Percentiles rank a stretch among this genome's conserved stretches.
These are phyloP conservation scores for Hyperoplus lanceolatus DNA, from an alignment of 2,797 vertebrate genomes.

Conservation along the genomic window DNA sequence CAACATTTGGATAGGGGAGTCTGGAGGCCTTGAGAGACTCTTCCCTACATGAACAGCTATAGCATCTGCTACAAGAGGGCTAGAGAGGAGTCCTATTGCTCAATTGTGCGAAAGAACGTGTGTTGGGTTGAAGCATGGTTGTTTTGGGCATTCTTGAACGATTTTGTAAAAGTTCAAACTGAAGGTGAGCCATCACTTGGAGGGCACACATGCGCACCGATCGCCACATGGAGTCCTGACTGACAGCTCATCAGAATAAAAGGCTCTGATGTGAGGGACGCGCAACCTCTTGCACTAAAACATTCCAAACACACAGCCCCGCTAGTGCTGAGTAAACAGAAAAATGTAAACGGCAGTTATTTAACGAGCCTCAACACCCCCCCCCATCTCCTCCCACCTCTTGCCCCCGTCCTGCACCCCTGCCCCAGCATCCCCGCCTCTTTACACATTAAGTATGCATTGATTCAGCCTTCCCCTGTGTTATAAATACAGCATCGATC, in stretches of 20 bases:
- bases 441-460: slow-evolving; percentile 88
- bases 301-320: slow-evolving; percentile 61
- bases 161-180: slow-evolving; percentile 34
- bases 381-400: slow-evolving; percentile 58
- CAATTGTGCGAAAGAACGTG: not conserved
- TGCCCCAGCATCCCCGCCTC: slow-evolving; percentile 77
- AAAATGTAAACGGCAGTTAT: slow-evolving; percentile 79
- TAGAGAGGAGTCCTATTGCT: slow-evolving; percentile 17
- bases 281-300: slow-evolving; percentile 60
- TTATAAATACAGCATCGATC: slow-evolving; percentile 92
- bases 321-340: slow-evolving; percentile 82
- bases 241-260: slow-evolving; percentile 78
- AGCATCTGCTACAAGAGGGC: slow-evolving; percentile 55
- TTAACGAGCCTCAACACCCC: slow-evolving; percentile 70
- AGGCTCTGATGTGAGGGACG: slow-evolving; percentile 69
- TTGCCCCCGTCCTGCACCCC: slow-evolving; percentile 76
- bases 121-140: not conserved
- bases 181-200: slow-evolving; percentile 39
- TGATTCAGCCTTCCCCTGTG: slow-evolving; percentile 84
- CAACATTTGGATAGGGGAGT: slow-evolving; percentile 61
- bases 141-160: slow-evolving; percentile 16
- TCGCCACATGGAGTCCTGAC: slow-evolving; percentile 59
- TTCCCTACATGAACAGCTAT: slow-evolving; percentile 48
- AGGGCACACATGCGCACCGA: slow-evolving; percentile 24
- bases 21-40: slow-evolving; percentile 62